A percentile compares a stretch with the other conserved stretches of the same genome.
Conservation (phyloP, 2,113 vertebrate species). For the Baryphthengus martii region DNA sequence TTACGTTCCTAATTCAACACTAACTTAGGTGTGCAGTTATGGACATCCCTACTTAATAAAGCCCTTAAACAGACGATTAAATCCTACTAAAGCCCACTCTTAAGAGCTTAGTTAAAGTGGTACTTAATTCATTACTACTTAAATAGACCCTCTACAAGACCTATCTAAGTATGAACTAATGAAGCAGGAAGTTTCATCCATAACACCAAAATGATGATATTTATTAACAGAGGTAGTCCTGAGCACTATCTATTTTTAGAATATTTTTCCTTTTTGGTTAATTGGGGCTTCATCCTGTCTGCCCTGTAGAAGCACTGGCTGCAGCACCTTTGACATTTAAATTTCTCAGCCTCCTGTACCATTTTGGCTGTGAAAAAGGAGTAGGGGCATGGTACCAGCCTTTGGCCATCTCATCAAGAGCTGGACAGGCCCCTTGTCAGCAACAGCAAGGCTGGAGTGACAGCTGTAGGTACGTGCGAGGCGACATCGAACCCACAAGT, state of each 20-base stretch:
- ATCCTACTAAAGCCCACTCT: background rate
- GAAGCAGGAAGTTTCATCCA: background rate
- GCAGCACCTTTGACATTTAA: background rate
- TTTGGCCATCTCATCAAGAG: background rate
- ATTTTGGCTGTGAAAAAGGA: background rate
- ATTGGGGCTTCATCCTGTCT: background rate
- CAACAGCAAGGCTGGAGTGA: background rate
- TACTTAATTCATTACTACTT: background rate
- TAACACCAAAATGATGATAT: background rate
- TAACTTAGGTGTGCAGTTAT: background rate
- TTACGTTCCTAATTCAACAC: background rate
- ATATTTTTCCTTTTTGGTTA: background rate
- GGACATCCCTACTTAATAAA: background rate
- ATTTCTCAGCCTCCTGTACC: background rate
- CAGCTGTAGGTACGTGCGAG: background rate
- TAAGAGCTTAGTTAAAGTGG: background rate
- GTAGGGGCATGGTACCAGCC: background rate
- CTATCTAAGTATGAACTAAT: background rate
- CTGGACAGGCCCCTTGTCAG: fast-evolving
- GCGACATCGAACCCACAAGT: background rate
- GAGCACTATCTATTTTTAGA: background rate
- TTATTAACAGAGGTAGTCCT: background rate
- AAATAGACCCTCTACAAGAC: background rate
- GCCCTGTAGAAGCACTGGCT: background rate
- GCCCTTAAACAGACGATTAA: background rate